These are phyloP conservation scores for Synaphobranchus kaupii DNA, from an alignment of 2,797 vertebrate genomes.

Conservation along the genomic window DNA sequence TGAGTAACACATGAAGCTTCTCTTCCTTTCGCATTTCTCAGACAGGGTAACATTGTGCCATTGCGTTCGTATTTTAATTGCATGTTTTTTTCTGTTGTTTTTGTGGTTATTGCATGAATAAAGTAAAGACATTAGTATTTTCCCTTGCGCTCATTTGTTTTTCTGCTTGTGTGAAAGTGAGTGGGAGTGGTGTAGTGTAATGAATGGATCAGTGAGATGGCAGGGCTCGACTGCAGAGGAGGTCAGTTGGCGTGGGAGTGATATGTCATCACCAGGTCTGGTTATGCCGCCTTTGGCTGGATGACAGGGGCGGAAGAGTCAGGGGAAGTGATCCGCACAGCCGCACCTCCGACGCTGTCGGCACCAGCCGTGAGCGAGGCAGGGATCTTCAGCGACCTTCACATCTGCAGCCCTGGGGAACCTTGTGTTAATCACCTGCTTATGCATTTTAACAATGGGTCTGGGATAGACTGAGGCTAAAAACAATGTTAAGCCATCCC, in stretches of 20 bases:
- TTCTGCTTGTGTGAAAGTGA: constrained; percentile 18
- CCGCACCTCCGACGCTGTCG: not conserved
- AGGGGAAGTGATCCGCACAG: not conserved
- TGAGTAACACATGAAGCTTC: not conserved
- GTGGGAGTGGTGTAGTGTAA: constrained; percentile 4
- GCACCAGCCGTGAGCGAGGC: not conserved
- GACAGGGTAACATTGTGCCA: not conserved
- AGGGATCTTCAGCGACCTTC: not conserved
- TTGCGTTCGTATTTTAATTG: not conserved
- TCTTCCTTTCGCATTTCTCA: not conserved
- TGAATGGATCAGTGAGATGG: constrained; percentile 9
- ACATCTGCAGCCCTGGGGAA: not conserved
- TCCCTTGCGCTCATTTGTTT: not conserved
- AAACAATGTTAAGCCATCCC: not conserved
- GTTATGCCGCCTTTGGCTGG: not conserved
- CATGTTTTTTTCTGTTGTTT: not conserved
- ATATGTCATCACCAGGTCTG: constrained; percentile 13
- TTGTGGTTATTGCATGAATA: not conserved
- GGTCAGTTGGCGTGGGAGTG: constrained; percentile 18
- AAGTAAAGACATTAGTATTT: not conserved
- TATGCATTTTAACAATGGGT: not conserved
- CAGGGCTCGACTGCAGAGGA: not conserved
- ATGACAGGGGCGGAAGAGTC: not conserved
- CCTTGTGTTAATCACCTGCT: not conserved
- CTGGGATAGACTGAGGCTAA: not conserved